A percentile compares a stretch with the other conserved stretches of the same genome.
Evolutionary conservation across 2,113 vertebrate genomes (phyloP).

Genomic region (Numida meleagris): DNA sequence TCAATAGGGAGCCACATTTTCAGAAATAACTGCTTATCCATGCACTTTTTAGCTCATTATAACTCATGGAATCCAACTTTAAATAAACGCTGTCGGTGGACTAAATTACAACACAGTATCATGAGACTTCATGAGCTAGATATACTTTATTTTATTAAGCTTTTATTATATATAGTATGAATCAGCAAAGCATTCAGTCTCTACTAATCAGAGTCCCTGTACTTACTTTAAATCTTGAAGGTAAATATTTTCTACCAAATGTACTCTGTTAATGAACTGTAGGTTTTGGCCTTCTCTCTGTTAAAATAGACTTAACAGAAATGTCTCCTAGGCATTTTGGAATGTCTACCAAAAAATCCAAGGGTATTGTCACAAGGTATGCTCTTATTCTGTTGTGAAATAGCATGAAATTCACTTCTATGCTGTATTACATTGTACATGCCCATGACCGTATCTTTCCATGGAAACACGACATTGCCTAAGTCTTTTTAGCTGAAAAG

Average conservation of each 20-base stretch:
- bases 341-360: neutral
- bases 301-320: constrained; percentile 3
- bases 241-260: constrained; percentile 19
- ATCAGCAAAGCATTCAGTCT: constrained; percentile 46
- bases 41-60: constrained; percentile 70
- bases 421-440: accelerated
- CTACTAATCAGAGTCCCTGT: neutral
- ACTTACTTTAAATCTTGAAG: constrained; percentile 29
- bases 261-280: constrained; percentile 10
- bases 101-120: constrained; percentile 66
- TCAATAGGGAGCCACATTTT: constrained; percentile 66
- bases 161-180: constrained; percentile 32
- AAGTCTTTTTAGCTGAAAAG: neutral
- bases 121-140: constrained; percentile 50
- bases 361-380: neutral
- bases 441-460: neutral
- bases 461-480: neutral
- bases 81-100: constrained; percentile 70
- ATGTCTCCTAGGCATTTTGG: neutral
- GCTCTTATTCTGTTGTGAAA: neutral
- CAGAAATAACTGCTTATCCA: constrained; percentile 70
- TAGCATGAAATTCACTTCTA: neutral
- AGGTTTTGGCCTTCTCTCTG: neutral
- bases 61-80: constrained; percentile 58
- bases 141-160: constrained; percentile 51